Evolutionary conservation across 2,113 vertebrate species (phyloP).

Genomic region (Lophochroa leadbeateri): DNA sequence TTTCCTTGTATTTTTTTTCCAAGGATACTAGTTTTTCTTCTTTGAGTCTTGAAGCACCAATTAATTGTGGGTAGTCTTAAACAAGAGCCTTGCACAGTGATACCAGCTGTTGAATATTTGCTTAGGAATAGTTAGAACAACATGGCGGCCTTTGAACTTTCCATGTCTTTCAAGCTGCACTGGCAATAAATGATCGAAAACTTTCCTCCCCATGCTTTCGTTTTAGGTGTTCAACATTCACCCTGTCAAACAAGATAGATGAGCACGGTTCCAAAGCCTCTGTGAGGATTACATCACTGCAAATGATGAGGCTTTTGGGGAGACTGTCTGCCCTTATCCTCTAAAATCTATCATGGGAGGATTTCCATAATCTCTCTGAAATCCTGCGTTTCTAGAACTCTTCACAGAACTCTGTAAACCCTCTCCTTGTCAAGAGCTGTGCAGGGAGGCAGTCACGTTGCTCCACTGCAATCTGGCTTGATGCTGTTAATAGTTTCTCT

Average conservation of each 20-base stretch:
- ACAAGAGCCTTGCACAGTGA: not conserved
- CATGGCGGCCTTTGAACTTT: not conserved
- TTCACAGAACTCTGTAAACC: not conserved
- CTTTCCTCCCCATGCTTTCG: not conserved
- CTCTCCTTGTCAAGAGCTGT: not conserved
- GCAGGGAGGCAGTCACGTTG: not conserved
- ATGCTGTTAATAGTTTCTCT: not conserved
- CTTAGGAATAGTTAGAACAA: not conserved
- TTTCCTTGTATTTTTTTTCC: not conserved
- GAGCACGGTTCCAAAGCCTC: not conserved
- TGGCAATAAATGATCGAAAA: not conserved
- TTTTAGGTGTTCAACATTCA: not conserved
- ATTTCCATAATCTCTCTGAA: slow-evolving; percentile 52
- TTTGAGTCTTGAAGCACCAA: not conserved
- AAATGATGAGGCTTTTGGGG: not conserved
- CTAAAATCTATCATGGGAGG: slow-evolving; percentile 32
- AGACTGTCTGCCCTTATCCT: not conserved
- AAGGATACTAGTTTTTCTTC: not conserved
- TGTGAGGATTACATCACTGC: not conserved
- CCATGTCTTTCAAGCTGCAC: not conserved
- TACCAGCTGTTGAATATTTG: not conserved
- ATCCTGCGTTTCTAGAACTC: slow-evolving; percentile 48
- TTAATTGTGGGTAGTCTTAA: not conserved
- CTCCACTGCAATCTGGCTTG: not conserved
- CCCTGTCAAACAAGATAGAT: not conserved